A percentile compares a stretch with the other conserved stretches of the same genome.
These are phyloP conservation scores for Micrastur ruficollis DNA, from an alignment of 2,797 vertebrate genomes.

Conservation along the genomic window DNA sequence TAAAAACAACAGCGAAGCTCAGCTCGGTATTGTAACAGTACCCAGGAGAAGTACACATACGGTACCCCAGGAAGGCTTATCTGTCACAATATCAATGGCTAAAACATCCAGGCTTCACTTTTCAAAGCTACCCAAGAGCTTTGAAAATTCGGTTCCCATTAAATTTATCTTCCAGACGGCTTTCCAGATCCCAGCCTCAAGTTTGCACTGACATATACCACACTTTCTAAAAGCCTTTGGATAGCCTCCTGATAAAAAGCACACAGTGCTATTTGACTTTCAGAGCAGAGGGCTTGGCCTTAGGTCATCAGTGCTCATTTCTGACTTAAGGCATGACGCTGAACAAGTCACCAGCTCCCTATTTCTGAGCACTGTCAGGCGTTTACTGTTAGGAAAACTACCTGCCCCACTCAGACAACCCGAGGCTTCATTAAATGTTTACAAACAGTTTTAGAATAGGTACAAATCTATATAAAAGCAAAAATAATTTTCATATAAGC, in stretches of 20 bases:
- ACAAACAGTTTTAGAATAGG: neutral
- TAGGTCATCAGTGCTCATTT: neutral
- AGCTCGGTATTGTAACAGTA: neutral
- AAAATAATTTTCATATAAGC: neutral
- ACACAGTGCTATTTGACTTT: neutral
- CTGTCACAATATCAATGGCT: neutral
- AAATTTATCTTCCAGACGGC: neutral
- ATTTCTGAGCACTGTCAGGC: neutral
- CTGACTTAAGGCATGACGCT: neutral
- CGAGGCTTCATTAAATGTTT: neutral
- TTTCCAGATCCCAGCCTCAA: neutral
- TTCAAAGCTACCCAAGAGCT: neutral
- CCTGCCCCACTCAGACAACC: neutral
- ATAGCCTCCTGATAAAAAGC: neutral
- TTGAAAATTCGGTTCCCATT: neutral
- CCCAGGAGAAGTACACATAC: neutral
- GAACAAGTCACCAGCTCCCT: neutral
- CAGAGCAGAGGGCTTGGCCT: neutral
- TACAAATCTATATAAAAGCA: neutral
- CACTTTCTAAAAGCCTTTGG: neutral
- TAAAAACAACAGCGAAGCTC: neutral
- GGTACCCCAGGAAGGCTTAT: neutral
- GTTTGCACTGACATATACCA: neutral
- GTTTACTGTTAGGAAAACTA: neutral
- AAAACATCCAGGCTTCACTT: neutral